Evolutionary conservation across 2,888 invertebrate species (phyloP).

Genomic region (Meteorus cinctellus): DNA sequence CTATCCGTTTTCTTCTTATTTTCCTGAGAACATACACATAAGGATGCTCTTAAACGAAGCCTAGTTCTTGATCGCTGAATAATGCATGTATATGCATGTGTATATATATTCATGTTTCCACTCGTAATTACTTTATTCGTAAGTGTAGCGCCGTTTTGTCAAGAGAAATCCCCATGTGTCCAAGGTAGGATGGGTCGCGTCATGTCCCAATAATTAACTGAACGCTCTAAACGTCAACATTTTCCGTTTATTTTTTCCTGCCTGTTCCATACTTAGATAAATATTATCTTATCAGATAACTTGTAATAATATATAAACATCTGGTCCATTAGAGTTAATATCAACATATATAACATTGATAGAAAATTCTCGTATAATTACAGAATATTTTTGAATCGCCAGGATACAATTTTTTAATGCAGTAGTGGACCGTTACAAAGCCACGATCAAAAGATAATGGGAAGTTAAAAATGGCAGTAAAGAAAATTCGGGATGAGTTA

Average conservation of each 20-base stretch:
- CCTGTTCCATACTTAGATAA: slow-evolving; percentile 62
- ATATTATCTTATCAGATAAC: slow-evolving; percentile 65
- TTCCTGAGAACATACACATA: slow-evolving; percentile 31
- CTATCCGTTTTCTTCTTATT: slow-evolving; percentile 16
- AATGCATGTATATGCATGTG: not conserved
- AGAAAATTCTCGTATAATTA: slow-evolving; percentile 68
- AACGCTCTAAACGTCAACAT: slow-evolving; percentile 61
- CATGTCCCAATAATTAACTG: slow-evolving; percentile 23
- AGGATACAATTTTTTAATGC: slow-evolving; percentile 51
- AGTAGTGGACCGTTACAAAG: slow-evolving; percentile 63
- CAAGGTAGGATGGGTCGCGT: not conserved
- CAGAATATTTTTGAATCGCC: slow-evolving; percentile 56
- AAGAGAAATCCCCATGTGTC: slow-evolving; percentile 47
- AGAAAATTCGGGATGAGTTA: not conserved
- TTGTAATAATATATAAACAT: slow-evolving; percentile 71
- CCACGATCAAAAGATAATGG: slow-evolving; percentile 42
- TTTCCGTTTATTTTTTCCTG: slow-evolving; percentile 36
- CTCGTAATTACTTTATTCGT: slow-evolving; percentile 6
- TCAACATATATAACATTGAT: slow-evolving; percentile 71
- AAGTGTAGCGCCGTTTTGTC: slow-evolving; percentile 46
- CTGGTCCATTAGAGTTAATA: slow-evolving; percentile 71
- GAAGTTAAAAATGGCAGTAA: slow-evolving; percentile 24
- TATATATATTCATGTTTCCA: not conserved
- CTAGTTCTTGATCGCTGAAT: not conserved
- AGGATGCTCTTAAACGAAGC: slow-evolving; percentile 33